A percentile compares a stretch with the other conserved stretches of the same genome.
phyloP scores from a whole-genome alignment of 2,797 vertebrate species.

The Cynodonichthys magdalenae region DNA sequence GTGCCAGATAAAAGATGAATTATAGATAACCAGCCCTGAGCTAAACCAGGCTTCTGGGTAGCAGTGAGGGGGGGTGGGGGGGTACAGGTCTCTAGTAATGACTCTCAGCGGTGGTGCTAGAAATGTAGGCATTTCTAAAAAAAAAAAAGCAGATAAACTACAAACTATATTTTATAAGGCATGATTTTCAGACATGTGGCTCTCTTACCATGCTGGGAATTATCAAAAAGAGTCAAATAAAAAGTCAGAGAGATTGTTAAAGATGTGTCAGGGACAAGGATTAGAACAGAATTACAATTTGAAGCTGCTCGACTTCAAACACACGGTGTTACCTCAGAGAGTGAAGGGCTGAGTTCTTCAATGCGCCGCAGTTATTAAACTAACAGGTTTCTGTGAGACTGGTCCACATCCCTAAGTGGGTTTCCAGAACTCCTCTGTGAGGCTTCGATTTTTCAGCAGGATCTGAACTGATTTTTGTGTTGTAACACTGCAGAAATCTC shows the following conservation, averaged over 20 bases:
- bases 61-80: conserved; percentile 23
- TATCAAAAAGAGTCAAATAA: conserved; percentile 7
- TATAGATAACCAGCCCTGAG: conserved; percentile 77
- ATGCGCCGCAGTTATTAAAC: conserved; percentile 54
- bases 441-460: conserved; percentile 34
- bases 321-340: conserved; percentile 54
- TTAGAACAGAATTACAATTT: conserved; percentile 66
- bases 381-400: conserved; percentile 41
- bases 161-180: conserved; percentile 37
- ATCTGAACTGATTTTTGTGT: conserved; percentile 1
- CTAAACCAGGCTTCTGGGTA: conserved; percentile 57
- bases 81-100: conserved; percentile 60
- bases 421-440: conserved; percentile 22
- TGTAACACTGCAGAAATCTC: background rate
- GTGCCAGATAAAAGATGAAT: conserved; percentile 85
- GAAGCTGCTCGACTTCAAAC: conserved; percentile 64
- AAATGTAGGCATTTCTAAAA: conserved; percentile 44
- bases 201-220: conserved; percentile 46
- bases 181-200: conserved; percentile 22
- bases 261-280: conserved; percentile 61
- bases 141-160: conserved; percentile 53
- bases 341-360: conserved; percentile 54
- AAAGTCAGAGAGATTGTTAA: conserved; percentile 47
- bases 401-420: conserved; percentile 43
- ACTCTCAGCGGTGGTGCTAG: conserved; percentile 59